These are phyloP conservation scores for Amblyteles armatorius DNA, from an alignment of 2,888 invertebrate genomes.

Conservation along the genomic window DNA sequence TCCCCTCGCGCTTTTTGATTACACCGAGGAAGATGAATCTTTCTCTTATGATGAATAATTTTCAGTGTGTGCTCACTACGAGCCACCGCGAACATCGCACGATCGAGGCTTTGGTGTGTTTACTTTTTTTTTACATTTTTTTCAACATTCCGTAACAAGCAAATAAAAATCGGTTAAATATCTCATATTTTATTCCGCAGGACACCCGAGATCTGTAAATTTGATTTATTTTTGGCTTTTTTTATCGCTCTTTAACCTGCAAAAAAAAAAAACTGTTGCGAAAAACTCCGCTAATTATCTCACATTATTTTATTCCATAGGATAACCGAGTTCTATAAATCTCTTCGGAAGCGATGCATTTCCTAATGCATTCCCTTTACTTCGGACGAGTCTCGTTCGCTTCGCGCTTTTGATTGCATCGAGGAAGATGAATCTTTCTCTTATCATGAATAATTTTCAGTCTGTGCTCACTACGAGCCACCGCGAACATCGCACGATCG, in stretches of 20 bases:
- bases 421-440: slow-evolving; percentile 12
- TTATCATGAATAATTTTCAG: slow-evolving; percentile 31
- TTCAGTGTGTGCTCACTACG: slow-evolving; percentile 8
- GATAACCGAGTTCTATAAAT: too few species aligned
- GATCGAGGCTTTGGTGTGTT: too few species aligned
- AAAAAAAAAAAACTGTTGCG: too few species aligned
- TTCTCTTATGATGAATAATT: slow-evolving; percentile 27
- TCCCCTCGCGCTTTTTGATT: slow-evolving; percentile 40
- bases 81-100: background rate
- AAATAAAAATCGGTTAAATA: too few species aligned
- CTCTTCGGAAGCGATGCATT: slow-evolving; percentile 28
- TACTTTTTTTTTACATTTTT: slow-evolving; percentile 46
- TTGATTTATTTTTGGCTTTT: too few species aligned
- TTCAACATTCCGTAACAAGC: too few species aligned
- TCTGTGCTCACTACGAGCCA: background rate
- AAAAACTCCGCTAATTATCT: too few species aligned
- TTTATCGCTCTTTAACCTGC: too few species aligned
- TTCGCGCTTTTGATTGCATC: slow-evolving; percentile 44
- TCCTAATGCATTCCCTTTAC: slow-evolving; percentile 63
- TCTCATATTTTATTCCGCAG: too few species aligned
- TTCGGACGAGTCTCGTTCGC: background rate
- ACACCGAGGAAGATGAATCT: slow-evolving; percentile 28
- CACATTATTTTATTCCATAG: too few species aligned
- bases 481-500: background rate
- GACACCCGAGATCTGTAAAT: too few species aligned